Conservation (phyloP, 92 coral and sea anemone genomes). For the Phenganax marumi region DNA sequence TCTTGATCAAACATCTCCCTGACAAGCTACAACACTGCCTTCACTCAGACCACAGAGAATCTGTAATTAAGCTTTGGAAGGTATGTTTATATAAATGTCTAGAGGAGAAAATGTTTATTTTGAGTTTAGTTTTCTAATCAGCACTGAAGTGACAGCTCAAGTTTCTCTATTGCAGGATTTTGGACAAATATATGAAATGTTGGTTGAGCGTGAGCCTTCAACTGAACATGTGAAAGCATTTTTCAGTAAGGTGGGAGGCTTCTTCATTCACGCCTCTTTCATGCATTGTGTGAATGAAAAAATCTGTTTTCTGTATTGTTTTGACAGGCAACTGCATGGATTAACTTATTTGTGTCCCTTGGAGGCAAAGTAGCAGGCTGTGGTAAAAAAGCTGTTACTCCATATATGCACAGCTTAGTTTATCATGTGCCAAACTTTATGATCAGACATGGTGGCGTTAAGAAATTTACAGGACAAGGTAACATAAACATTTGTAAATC, state of each 20-base stretch:
- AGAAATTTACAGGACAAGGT: constrained; percentile 29
- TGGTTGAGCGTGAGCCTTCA: constrained; percentile 2
- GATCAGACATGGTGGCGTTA: constrained; percentile 7
- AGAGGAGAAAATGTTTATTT: too few species aligned
- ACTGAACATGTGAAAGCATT: not conserved
- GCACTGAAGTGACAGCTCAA: not conserved
- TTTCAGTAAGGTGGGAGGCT: constrained; percentile 8
- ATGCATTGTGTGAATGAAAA: not conserved
- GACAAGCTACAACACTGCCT: constrained; percentile 21
- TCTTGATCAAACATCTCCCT: constrained; percentile 9
- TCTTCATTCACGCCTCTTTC: not conserved
- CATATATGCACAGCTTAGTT: constrained; percentile 26
- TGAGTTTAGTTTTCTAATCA: too few species aligned
- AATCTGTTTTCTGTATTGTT: too few species aligned
- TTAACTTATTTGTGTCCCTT: constrained; percentile 28
- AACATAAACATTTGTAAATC: not conserved
- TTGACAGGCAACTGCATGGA: constrained; percentile 23
- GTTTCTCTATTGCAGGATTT: not conserved
- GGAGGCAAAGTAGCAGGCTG: constrained; percentile 27
- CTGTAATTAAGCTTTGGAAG: constrained; percentile 4
- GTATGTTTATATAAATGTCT: not conserved
- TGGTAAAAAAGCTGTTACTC: constrained; percentile 22
- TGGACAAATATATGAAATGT: constrained; percentile 18
- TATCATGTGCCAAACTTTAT: constrained; percentile 27
- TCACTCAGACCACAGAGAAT: constrained; percentile 4